A percentile compares a stretch with the other conserved stretches of the same genome.
Evolutionary conservation across 53 echinoderm and acorn worm species (phyloP).

Genomic region (Echinometra lucunter): DNA sequence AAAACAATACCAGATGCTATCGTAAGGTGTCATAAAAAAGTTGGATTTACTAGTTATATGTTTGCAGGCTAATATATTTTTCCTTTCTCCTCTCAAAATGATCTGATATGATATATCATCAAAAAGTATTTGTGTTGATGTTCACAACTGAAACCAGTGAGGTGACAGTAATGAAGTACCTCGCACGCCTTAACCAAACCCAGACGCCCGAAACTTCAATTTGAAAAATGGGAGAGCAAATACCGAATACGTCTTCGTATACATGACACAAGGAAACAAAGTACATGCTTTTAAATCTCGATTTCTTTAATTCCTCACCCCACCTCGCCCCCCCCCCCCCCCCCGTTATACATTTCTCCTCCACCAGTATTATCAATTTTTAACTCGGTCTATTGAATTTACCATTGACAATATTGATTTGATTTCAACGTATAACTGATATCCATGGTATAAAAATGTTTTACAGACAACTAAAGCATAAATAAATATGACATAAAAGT

Average conservation of each 20-base stretch:
- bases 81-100: not conserved
- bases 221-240: not conserved
- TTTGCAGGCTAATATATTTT: not conserved
- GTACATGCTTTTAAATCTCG: not conserved
- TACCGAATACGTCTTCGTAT: not conserved
- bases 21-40: not conserved
- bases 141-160: not conserved
- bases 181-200: slow-evolving; percentile 28
- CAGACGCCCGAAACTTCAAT: not conserved
- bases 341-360: not conserved
- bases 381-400: too few relatives aligned
- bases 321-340: not conserved
- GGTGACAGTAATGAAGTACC: slow-evolving; percentile 36
- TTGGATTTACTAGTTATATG: not conserved
- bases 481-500: too few relatives aligned
- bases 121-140: not conserved
- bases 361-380: too few relatives aligned
- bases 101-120: slow-evolving; percentile 21
- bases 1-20: not conserved
- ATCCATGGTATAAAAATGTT: too few relatives aligned
- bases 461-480: too few relatives aligned
- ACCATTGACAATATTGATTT: too few relatives aligned
- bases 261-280: not conserved
- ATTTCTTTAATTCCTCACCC: not conserved
- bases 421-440: too few relatives aligned